Conservation (phyloP, 2,888 invertebrate species). For the Phyllotreta cruciferae region DNA sequence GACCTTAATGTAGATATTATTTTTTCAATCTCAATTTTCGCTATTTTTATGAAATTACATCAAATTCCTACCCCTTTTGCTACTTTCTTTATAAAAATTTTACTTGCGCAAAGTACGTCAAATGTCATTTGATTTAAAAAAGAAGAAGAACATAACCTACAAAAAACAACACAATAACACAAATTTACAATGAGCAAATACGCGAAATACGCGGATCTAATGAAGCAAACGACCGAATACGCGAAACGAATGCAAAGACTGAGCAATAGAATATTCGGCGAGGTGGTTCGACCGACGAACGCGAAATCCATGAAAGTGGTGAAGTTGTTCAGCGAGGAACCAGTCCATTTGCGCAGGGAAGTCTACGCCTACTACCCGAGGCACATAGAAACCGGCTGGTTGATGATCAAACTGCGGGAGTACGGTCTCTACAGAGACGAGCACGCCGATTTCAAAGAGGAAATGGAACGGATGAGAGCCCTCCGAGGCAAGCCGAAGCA, state of each 20-base stretch:
- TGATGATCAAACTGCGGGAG: constrained; percentile 76
- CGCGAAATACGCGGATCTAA: constrained; percentile 73
- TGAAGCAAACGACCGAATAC: constrained; percentile 78
- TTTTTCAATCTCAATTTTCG: too few species aligned
- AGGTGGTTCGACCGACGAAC: constrained; percentile 80
- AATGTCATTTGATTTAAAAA: neutral
- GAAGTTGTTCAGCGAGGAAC: constrained; percentile 76
- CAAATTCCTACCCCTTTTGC: too few species aligned
- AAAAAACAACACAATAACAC: neutral
- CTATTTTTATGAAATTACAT: too few species aligned
- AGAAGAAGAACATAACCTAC: constrained; percentile 10
- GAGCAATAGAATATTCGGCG: constrained; percentile 88
- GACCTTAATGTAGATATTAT: too few species aligned
- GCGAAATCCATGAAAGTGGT: constrained; percentile 81
- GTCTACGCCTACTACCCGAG: constrained; percentile 87
- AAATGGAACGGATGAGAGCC: constrained; percentile 78
- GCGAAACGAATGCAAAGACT: constrained; percentile 84
- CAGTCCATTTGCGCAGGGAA: constrained; percentile 74
- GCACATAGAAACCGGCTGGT: constrained; percentile 74
- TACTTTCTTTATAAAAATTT: too few species aligned
- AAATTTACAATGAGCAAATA: constrained; percentile 66
- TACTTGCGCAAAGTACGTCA: too few species aligned
- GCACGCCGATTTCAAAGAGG: constrained; percentile 88
- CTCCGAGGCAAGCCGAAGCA: constrained; percentile 77
- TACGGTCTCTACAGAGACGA: constrained; percentile 88